Base-by-base conservation (phyloP, 2,797 vertebrate genomes). In the Kryptolebias ocellatus region DNA sequence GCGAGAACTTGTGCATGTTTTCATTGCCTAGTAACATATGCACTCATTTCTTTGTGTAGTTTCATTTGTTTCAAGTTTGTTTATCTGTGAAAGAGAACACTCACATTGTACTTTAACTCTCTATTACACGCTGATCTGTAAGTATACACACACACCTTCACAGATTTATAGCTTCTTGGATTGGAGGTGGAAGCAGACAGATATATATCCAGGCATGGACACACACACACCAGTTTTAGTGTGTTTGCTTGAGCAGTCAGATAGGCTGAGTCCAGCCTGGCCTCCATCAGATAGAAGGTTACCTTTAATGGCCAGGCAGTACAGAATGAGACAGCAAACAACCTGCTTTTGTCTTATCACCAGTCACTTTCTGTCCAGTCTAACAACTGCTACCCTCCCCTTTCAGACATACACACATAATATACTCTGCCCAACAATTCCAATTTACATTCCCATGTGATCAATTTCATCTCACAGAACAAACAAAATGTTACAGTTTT, bases 281-380 rank as follows among this genome's bases (percentile, higher is more conserved):
- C 54, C 58, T 73, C 74, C 62, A 92, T 91, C 90, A 90, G 92
- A 92, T 91, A 89, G 78, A 73, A 75, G 76, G 49, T 79, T 88
- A 72, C 80, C 74, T 85, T 90, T 90, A 92, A 90, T 91, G 76
- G 81, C 65, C 67, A 60, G 74, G 46, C 79, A 81, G 74, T 77
- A 73, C 72, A 72, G 86, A 86, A 60, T 72, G 66, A 83, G 88
- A 90, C 83, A 80, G 82, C 86, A 88, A 92, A 90, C 89, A 91
- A 80, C 81, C 81, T 70, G 71, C 76, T 75, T 87, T 87, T 89
- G 87, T 91, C 87, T 93, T 92, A 92, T 93, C 91, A 87, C 72
- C 69, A 70, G 72, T 74, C 58, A 44, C 73, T 86, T 77, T 73
- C 72, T 69, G 64, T 61, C 69, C 5, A 60, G 53, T 53, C 58